phyloP scores from a whole-genome alignment of 2,888 invertebrate species.

The Eilema sororculum region DNA sequence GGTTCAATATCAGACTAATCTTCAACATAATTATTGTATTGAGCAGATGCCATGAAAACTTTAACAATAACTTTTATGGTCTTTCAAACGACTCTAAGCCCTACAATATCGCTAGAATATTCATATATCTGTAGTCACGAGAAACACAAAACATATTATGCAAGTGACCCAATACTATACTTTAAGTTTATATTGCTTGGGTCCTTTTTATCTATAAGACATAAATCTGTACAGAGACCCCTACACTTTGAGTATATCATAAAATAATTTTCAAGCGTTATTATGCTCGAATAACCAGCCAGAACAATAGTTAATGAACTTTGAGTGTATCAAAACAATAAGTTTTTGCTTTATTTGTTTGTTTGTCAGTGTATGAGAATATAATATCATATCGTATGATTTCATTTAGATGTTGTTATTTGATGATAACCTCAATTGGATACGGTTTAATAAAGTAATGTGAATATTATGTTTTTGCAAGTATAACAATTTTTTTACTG shows the following conservation, averaged over 20 bases:
- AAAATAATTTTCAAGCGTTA: constrained; percentile 9
- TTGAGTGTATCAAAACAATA: not conserved
- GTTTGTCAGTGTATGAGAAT: not conserved
- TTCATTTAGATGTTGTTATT: not conserved
- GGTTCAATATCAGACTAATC: no score
- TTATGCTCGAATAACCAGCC: not conserved
- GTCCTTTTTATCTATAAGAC: not conserved
- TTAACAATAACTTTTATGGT: not conserved
- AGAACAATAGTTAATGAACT: not conserved
- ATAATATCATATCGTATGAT: not conserved
- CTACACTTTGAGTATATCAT: constrained; percentile 7
- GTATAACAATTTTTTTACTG: no score
- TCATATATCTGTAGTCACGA: not conserved
- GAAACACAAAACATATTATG: not conserved
- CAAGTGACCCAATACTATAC: constrained; percentile 8
- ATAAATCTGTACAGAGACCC: constrained; percentile 12
- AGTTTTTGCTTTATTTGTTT: constrained; percentile 5
- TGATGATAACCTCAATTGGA: not conserved
- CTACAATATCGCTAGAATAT: not conserved
- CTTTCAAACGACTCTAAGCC: not conserved
- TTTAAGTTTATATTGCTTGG: constrained; percentile 3
- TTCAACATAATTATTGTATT: not conserved
- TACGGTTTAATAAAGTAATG: no score
- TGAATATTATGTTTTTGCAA: no score
- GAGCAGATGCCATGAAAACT: not conserved